Evolutionary conservation across 2,113 vertebrate species (phyloP).

Genomic region (Chlamydotis undulata): DNA sequence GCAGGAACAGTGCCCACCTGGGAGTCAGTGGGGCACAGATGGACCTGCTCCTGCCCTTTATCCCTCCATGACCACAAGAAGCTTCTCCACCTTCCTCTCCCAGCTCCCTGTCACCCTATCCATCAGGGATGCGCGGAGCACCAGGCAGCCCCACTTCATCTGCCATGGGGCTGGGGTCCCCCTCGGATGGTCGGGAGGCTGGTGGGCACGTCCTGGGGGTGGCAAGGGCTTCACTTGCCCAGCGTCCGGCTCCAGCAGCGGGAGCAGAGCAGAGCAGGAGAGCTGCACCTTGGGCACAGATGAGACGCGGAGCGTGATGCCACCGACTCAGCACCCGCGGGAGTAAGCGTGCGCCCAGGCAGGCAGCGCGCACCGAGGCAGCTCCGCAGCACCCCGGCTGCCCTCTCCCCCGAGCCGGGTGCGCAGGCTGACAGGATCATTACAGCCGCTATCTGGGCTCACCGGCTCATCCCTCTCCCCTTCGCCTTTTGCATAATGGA

Average conservation of each 20-base stretch:
- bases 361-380: neutral
- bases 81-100: neutral
- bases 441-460: conserved; percentile 52
- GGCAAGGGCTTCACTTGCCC: neutral
- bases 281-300: neutral
- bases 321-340: neutral
- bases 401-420: neutral
- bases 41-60: neutral
- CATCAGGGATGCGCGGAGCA: fast-evolving
- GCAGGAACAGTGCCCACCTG: neutral
- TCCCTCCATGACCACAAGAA: neutral
- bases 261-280: neutral
- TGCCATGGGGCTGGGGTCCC: neutral
- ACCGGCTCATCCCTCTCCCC: conserved; percentile 43
- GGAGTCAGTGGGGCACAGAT: neutral
- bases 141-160: neutral
- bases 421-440: conserved; percentile 46
- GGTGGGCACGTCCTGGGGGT: neutral
- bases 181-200: fast-evolving
- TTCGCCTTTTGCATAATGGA: conserved; percentile 75
- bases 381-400: neutral
- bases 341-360: neutral
- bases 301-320: fast-evolving
- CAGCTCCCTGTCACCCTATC: neutral
- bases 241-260: fast-evolving